Evolutionary conservation across 2,113 vertebrate genomes (phyloP).

Genomic region (Anguilla japonica): DNA sequence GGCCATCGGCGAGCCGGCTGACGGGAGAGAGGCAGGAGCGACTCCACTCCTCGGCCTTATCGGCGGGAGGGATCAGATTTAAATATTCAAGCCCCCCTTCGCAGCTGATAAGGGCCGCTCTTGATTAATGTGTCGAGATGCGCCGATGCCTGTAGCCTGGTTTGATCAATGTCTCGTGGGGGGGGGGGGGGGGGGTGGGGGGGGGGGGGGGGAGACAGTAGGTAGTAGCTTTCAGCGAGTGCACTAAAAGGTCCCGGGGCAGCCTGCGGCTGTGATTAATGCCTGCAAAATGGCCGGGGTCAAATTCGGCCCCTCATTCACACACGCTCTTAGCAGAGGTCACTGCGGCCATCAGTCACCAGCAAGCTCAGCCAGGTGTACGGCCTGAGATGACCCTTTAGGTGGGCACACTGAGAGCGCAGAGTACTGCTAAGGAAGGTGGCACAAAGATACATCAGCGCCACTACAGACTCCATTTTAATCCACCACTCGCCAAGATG

Average conservation of each 20-base stretch:
- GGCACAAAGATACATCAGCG: not conserved
- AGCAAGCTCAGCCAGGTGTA: constrained; percentile 39
- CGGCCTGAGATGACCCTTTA: not conserved
- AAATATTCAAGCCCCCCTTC: constrained; percentile 87
- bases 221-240: constrained; percentile 84
- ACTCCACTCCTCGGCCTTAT: constrained; percentile 83
- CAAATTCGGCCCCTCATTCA: constrained; percentile 74
- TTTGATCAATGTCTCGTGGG: constrained; percentile 78
- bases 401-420: not conserved
- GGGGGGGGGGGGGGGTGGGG: constrained; percentile 24
- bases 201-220: constrained; percentile 11
- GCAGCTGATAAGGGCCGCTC: constrained; percentile 74
- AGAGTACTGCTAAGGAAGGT: not conserved
- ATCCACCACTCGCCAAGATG: not conserved
- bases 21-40: constrained; percentile 87
- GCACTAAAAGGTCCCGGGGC: constrained; percentile 75
- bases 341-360: constrained; percentile 82
- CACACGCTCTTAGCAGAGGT: constrained; percentile 86
- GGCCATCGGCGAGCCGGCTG: constrained; percentile 71
- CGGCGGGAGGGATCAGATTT: constrained; percentile 94
- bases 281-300: constrained; percentile 87
- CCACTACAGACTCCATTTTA: not conserved
- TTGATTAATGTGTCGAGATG: constrained; percentile 95
- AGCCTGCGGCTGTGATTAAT: constrained; percentile 89
- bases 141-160: constrained; percentile 88